These are phyloP conservation scores for Rhinoraja longicauda DNA, from an alignment of 2,797 vertebrate genomes.

Conservation along the genomic window DNA sequence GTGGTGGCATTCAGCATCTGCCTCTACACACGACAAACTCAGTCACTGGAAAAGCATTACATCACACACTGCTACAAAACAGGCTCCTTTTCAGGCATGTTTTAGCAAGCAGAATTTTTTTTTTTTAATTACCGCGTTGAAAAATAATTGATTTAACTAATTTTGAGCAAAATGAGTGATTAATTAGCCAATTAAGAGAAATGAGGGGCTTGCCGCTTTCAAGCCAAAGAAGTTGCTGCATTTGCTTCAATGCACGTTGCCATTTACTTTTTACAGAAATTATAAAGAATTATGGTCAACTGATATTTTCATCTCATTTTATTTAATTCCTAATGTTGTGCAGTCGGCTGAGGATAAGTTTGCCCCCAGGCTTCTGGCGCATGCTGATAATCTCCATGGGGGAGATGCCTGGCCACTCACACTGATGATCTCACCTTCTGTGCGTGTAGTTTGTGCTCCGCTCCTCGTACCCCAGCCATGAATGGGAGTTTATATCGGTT, in stretches of 20 bases:
- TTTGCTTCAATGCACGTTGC: not conserved
- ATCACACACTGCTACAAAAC: not conserved
- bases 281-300: not conserved
- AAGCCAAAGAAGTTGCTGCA: not conserved
- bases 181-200: constrained; percentile 29
- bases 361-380: not conserved
- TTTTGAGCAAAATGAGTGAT: not conserved
- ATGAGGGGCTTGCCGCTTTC: not conserved
- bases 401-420: not conserved
- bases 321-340: not conserved
- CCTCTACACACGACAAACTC: not conserved
- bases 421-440: not conserved
- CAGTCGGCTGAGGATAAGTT: not conserved
- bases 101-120: constrained; percentile 6
- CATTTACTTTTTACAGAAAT: not conserved
- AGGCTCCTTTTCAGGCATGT: not conserved
- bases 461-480: too few species aligned
- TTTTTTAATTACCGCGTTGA: not conserved
- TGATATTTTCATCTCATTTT: constrained; percentile 19
- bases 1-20: not conserved
- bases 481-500: not conserved
- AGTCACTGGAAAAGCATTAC: not conserved
- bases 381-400: not conserved
- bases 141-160: not conserved
- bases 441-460: too few species aligned